Percentiles rank a stretch among this genome's conserved stretches.
Conservation (phyloP, 2,113 vertebrate species). For the Neofelis nebulosa region DNA sequence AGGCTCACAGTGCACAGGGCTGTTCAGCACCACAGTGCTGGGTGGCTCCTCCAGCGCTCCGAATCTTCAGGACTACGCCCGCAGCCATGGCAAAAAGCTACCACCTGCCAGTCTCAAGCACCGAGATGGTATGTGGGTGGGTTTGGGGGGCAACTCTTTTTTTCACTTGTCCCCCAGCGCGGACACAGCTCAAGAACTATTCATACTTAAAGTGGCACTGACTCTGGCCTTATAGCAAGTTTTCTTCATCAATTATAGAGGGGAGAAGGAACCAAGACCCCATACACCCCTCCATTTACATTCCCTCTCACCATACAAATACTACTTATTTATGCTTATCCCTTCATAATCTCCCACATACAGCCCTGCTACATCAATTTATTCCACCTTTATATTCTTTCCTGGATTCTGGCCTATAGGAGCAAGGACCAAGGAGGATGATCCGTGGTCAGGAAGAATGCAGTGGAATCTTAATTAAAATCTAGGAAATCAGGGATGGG, state of each 20-base stretch:
- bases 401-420: slow-evolving; percentile 72
- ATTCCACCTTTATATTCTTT: slow-evolving; percentile 70
- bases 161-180: slow-evolving; percentile 31
- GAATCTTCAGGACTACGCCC: slow-evolving; percentile 99
- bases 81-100: slow-evolving; percentile 98
- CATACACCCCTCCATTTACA: slow-evolving; percentile 67
- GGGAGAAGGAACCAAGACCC: slow-evolving; percentile 48
- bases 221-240: slow-evolving; percentile 3
- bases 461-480: slow-evolving; percentile 13
- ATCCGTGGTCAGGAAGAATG: slow-evolving; percentile 52
- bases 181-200: slow-evolving; percentile 50
- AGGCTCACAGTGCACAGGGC: slow-evolving; percentile 99
- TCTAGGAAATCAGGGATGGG: background rate
- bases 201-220: slow-evolving; percentile 49
- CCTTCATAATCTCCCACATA: slow-evolving; percentile 74
- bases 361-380: slow-evolving; percentile 67
- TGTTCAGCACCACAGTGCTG: slow-evolving; percentile 99
- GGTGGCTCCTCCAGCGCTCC: slow-evolving; percentile 99
- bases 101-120: slow-evolving; percentile 95
- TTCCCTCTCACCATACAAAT: slow-evolving; percentile 58
- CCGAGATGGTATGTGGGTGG: slow-evolving; percentile 97
- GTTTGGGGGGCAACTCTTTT: slow-evolving; percentile 55
- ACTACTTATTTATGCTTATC: slow-evolving; percentile 73
- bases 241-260: slow-evolving; percentile 50
- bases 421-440: slow-evolving; percentile 43